Conservation (phyloP, 2,113 vertebrate species). For the Sprattus sprattus region DNA sequence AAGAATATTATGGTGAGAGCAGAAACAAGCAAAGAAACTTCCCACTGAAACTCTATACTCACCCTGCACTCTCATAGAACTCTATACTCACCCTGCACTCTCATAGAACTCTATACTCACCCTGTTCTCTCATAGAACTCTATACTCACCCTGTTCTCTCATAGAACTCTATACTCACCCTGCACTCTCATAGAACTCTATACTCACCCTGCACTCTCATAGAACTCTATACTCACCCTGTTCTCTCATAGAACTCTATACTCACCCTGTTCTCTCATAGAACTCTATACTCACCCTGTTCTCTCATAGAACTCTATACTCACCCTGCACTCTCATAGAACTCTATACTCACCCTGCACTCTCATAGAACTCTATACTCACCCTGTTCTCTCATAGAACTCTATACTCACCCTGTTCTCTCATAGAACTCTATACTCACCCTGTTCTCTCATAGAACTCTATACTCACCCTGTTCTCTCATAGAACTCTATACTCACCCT, state of each 20-base stretch:
- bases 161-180: not conserved
- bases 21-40: not conserved
- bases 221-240: not conserved
- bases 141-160: too few relatives aligned
- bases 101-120: not conserved
- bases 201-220: too few relatives aligned
- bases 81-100: too few relatives aligned
- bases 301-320: too few relatives aligned
- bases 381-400: not conserved
- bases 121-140: not conserved
- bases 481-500: not conserved
- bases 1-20: slow-evolving; percentile 84
- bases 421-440: not conserved
- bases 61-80: not conserved
- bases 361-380: not conserved
- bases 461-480: too few relatives aligned
- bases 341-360: too few relatives aligned
- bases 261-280: too few relatives aligned
- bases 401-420: too few relatives aligned
- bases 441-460: not conserved
- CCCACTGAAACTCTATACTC: not conserved
- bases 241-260: not conserved
- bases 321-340: too few relatives aligned
- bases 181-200: not conserved
- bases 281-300: too few relatives aligned